These are phyloP conservation scores for Caenorhabditis brenneri DNA, from an alignment of 1,140 invertebrate genomes.

Conservation along the genomic window DNA sequence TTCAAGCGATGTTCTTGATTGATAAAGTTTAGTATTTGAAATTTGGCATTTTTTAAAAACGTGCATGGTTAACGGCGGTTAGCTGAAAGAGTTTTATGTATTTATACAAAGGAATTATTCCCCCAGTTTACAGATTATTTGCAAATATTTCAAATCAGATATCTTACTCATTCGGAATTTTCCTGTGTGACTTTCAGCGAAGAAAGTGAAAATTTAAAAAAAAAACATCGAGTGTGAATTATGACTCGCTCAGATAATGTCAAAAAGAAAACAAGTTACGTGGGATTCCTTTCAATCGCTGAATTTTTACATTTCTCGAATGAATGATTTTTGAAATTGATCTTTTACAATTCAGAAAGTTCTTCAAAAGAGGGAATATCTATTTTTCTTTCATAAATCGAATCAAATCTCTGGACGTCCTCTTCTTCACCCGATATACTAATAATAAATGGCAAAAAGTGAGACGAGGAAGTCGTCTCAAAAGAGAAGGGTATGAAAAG, in stretches of 20 bases:
- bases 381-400: neutral
- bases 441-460: constrained; percentile 26
- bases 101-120: too few species aligned
- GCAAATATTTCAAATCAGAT: too few species aligned
- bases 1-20: too few species aligned
- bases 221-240: too few species aligned
- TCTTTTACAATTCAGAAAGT: neutral
- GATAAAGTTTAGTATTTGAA: too few species aligned
- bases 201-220: too few species aligned
- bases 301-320: neutral
- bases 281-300: neutral
- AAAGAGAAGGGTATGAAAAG: neutral
- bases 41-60: too few species aligned
- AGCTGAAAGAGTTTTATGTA: too few species aligned
- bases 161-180: too few species aligned
- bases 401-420: constrained; percentile 18
- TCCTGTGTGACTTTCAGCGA: too few species aligned
- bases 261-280: neutral
- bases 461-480: constrained; percentile 8
- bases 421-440: neutral
- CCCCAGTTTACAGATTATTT: too few species aligned
- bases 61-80: too few species aligned
- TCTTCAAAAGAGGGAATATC: neutral
- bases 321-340: neutral
- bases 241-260: neutral